These are phyloP conservation scores for cat (Felis catus) DNA, from an alignment of 2,113 vertebrate genomes.

Conservation along the genomic window F.catus_Fca126_mat1.0 CM031418.1:106966001-106966500, in stretches of 20 bases:
- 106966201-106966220: background rate
- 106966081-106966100: background rate
- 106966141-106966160: background rate
- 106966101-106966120: background rate
- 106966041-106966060: slow-evolving; percentile 2
- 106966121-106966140: background rate
- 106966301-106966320: background rate
- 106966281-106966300: background rate
- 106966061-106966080: background rate
- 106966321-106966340: background rate
- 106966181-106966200: background rate
- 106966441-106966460: background rate
- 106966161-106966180: background rate
- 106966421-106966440: background rate
- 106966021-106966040: background rate
- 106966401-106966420: background rate
- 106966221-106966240: background rate
- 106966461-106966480: background rate
- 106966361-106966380: background rate
- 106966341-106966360: background rate
- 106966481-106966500: background rate
- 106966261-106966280: background rate
- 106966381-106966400: background rate
- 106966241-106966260: background rate
- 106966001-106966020: background rate